Conservation (phyloP, 2,888 invertebrate genomes). For the Allygus modestus region DNA sequence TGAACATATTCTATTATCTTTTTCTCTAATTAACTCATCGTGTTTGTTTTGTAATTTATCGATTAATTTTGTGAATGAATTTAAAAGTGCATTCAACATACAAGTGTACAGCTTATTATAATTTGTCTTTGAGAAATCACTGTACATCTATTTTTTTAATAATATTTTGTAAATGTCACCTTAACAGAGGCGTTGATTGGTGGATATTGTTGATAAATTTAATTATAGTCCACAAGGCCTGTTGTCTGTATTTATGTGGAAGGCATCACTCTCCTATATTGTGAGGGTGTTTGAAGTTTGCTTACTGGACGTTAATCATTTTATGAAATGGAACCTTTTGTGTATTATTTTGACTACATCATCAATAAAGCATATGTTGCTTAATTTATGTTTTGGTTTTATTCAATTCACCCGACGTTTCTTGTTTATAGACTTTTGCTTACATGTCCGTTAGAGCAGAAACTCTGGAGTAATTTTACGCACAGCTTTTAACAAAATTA, state of each 20-base stretch:
- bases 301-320: conserved; percentile 2
- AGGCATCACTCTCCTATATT: background rate
- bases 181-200: conserved; percentile 12
- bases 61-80: background rate
- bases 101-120: conserved; percentile 24
- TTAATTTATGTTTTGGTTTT: conserved; percentile 14
- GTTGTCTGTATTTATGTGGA: too few relatives aligned
- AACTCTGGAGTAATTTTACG: too few relatives aligned
- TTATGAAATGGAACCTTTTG: conserved; percentile 40
- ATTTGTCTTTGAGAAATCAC: conserved; percentile 6
- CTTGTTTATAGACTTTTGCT: too few relatives aligned
- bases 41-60: background rate
- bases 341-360: conserved; percentile 58
- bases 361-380: conserved; percentile 56
- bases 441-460: too few relatives aligned
- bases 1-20: background rate
- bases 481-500: too few relatives aligned
- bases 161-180: conserved; percentile 21
- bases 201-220: conserved; percentile 25
- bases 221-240: background rate
- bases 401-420: too few relatives aligned
- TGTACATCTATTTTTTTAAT: conserved; percentile 1
- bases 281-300: background rate
- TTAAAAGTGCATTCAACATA: background rate
- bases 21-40: background rate